Conservation (phyloP, 2,888 invertebrate species). For the Drosophila suboccidentalis region DNA sequence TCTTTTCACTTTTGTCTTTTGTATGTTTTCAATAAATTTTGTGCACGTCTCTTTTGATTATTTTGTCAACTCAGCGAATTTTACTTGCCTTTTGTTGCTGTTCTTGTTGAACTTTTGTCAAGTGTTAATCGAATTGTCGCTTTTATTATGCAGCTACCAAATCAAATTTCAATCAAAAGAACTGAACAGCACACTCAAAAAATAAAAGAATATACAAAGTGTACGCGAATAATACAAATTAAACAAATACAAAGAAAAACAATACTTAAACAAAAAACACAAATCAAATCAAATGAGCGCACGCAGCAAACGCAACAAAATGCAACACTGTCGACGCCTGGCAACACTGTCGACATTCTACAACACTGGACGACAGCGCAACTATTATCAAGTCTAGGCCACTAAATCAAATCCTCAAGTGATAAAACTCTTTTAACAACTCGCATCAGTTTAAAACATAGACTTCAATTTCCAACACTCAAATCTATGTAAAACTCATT, state of each 20-base stretch:
- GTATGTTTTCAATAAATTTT: constrained; percentile 74
- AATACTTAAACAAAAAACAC: constrained; percentile 26
- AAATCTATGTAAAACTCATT: constrained; percentile 26
- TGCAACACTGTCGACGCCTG: constrained; percentile 70
- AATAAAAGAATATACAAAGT: constrained; percentile 12
- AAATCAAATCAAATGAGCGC: constrained; percentile 67
- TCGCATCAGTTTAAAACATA: constrained; percentile 29
- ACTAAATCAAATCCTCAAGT: constrained; percentile 26
- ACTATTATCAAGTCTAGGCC: constrained; percentile 52
- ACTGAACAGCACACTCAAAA: constrained; percentile 17
- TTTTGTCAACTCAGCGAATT: constrained; percentile 73
- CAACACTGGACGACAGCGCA: constrained; percentile 61
- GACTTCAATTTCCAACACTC: constrained; percentile 17
- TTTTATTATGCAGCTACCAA: constrained; percentile 56
- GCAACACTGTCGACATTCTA: constrained; percentile 63
- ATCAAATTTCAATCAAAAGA: constrained; percentile 64
- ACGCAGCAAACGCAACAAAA: constrained; percentile 78
- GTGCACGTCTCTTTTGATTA: constrained; percentile 72
- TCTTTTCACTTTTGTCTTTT: constrained; percentile 50
- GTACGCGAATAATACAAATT: constrained; percentile 1
- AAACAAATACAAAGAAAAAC: constrained; percentile 19
- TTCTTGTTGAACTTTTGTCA: constrained; percentile 55
- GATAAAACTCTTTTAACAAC: constrained; percentile 32
- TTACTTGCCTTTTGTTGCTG: constrained; percentile 45
- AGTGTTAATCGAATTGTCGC: constrained; percentile 75